These are phyloP conservation scores for Gila robusta DNA, from an alignment of 2,797 vertebrate genomes.

Conservation along the genomic window DNA sequence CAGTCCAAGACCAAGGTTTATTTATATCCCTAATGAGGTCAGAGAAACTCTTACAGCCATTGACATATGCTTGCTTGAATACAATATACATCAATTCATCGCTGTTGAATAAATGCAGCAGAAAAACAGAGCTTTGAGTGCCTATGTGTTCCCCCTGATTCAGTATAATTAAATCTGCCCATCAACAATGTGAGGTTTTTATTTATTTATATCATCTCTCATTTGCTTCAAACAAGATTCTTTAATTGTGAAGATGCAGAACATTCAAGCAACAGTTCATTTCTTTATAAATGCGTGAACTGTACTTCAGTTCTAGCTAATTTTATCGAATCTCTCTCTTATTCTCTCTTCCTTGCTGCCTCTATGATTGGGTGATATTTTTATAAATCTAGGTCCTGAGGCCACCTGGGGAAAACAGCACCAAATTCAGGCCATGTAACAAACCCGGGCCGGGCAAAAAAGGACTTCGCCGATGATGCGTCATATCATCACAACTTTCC, in stretches of 20 bases:
- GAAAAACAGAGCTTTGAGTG: background rate
- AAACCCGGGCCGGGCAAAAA: constrained; percentile 59
- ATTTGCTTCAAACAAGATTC: background rate
- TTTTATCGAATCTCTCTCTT: constrained; percentile 63
- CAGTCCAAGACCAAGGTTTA: constrained; percentile 30
- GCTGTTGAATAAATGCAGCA: background rate
- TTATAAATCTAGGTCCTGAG: constrained; percentile 84
- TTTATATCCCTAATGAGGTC: constrained; percentile 44
- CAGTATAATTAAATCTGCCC: background rate
- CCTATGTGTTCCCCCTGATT: background rate
- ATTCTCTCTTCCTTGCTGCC: constrained; percentile 75
- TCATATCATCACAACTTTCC: constrained; percentile 48
- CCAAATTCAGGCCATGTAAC: constrained; percentile 65
- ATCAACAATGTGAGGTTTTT: background rate
- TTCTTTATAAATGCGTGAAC: background rate
- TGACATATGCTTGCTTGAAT: constrained; percentile 13
- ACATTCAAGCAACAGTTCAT: background rate
- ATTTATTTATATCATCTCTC: background rate
- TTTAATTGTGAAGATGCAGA: background rate
- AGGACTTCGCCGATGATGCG: constrained; percentile 60
- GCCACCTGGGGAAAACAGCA: constrained; percentile 81
- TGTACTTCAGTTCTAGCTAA: constrained; percentile 45
- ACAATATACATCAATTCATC: constrained; percentile 7
- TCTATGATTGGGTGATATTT: constrained; percentile 86
- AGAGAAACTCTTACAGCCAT: constrained; percentile 31